Conservation (phyloP, 1,140 invertebrate genomes). For the Tetramorium parvispinum region DNA sequence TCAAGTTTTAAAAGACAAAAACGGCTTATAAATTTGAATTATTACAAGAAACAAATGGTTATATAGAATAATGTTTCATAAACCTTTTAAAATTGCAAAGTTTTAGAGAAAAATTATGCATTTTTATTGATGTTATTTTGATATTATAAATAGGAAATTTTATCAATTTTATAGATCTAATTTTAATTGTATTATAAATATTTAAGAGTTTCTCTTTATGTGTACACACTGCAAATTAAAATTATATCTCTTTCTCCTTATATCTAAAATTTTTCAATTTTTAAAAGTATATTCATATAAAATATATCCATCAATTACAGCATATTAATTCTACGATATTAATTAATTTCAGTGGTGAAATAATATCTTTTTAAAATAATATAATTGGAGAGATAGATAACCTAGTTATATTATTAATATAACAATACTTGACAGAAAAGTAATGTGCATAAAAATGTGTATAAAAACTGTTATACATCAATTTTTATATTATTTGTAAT, state of each 20-base stretch:
- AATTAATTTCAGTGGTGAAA: not conserved
- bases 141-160: not conserved
- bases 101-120: not conserved
- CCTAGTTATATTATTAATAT: not conserved
- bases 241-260: not conserved
- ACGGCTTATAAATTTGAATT: conserved; percentile 23
- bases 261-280: not conserved
- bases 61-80: not conserved
- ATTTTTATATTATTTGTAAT: not conserved
- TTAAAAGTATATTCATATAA: not conserved
- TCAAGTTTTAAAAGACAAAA: conserved; percentile 31
- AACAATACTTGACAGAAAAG: not conserved
- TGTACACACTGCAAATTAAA: not conserved
- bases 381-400: not conserved
- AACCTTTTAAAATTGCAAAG: not conserved
- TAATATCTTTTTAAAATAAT: not conserved
- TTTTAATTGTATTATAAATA: not conserved
- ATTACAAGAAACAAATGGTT: not conserved
- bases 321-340: not conserved
- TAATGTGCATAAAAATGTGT: not conserved
- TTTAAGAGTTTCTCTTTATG: not conserved
- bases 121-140: not conserved
- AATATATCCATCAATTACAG: not conserved
- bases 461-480: not conserved
- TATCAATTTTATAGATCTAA: not conserved